Evolutionary conservation across 1,140 invertebrate species (phyloP).

Genomic region (Hetaerina americana): DNA sequence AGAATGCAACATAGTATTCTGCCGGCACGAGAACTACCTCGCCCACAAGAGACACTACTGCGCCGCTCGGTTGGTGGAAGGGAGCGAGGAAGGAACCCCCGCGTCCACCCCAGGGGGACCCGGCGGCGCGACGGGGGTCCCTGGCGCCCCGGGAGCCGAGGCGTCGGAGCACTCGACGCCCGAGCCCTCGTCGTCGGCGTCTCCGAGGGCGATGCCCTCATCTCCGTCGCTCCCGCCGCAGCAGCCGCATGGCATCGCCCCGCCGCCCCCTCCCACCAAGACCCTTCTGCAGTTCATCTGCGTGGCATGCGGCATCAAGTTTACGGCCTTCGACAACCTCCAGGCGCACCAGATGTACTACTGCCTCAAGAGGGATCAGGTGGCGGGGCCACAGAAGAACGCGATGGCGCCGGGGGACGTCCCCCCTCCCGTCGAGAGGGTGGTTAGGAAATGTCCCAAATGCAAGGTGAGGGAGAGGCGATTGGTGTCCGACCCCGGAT

Average conservation of each 20-base stretch:
- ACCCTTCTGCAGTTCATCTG: constrained; percentile 69
- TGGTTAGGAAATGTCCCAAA: constrained; percentile 29
- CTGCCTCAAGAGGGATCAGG: constrained; percentile 51
- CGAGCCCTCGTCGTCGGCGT: constrained; percentile 11
- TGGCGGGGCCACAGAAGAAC: not conserved
- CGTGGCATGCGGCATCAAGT: constrained; percentile 86
- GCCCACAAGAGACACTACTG: constrained; percentile 92
- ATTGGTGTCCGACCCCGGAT: no score
- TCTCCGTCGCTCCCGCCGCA: not conserved
- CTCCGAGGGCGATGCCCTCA: constrained; percentile 29
- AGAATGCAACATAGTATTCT: constrained; percentile 95
- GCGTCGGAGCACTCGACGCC: not conserved
- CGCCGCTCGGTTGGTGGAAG: constrained; percentile 43
- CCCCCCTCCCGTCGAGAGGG: constrained; percentile 14
- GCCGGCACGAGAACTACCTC: constrained; percentile 86
- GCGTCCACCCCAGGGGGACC: constrained; percentile 4
- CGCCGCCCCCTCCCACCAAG: constrained; percentile 28
- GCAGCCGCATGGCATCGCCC: not conserved
- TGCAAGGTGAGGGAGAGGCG: constrained; percentile 26
- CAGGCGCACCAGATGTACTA: constrained; percentile 90
- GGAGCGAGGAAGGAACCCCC: not conserved
- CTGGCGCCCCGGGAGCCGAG: constrained; percentile 26
- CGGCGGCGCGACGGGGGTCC: constrained; percentile 22
- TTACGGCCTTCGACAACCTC: constrained; percentile 83
- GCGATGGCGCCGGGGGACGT: not conserved